A percentile compares a stretch with the other conserved stretches of the same genome.
Evolutionary conservation across 2,888 invertebrate species (phyloP).

Genomic region (Dastarcus helophoroides): DNA sequence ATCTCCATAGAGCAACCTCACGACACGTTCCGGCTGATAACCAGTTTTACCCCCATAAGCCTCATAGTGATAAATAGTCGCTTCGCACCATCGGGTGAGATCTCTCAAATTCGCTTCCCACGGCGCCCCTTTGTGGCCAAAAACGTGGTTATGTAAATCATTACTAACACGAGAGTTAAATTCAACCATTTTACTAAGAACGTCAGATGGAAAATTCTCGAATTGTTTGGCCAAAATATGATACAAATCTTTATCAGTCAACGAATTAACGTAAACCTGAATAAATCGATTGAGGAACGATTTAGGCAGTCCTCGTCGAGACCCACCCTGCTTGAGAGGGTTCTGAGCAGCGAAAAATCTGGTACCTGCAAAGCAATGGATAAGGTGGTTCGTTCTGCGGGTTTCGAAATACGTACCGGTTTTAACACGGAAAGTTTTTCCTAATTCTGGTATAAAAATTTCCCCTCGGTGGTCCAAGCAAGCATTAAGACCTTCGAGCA

Average conservation of each 20-base stretch:
- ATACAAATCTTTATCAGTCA: slow-evolving; percentile 53
- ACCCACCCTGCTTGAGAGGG: slow-evolving; percentile 91
- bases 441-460: slow-evolving; percentile 90
- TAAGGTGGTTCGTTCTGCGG: neutral
- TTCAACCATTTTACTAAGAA: slow-evolving; percentile 59
- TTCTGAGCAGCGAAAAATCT: slow-evolving; percentile 97
- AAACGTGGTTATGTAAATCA: slow-evolving; percentile 51
- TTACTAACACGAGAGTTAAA: slow-evolving; percentile 62
- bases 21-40: slow-evolving; percentile 31
- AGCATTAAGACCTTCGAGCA: slow-evolving; percentile 96
- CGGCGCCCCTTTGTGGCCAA: slow-evolving; percentile 77
- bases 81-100: slow-evolving; percentile 85
- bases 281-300: slow-evolving; percentile 97
- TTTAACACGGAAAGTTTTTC: slow-evolving; percentile 69
- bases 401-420: slow-evolving; percentile 22
- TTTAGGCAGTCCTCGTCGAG: slow-evolving; percentile 86
- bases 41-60: slow-evolving; percentile 8
- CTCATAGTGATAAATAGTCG: slow-evolving; percentile 42
- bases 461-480: slow-evolving; percentile 96
- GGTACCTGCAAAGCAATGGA: slow-evolving; percentile 42
- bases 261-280: slow-evolving; percentile 63
- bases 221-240: slow-evolving; percentile 59
- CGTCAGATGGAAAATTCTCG: slow-evolving; percentile 44
- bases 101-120: slow-evolving; percentile 98
- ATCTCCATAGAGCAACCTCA: slow-evolving; percentile 74